phyloP scores from a whole-genome alignment of 2,888 invertebrate species.

The Capitulum mitella region DNA sequence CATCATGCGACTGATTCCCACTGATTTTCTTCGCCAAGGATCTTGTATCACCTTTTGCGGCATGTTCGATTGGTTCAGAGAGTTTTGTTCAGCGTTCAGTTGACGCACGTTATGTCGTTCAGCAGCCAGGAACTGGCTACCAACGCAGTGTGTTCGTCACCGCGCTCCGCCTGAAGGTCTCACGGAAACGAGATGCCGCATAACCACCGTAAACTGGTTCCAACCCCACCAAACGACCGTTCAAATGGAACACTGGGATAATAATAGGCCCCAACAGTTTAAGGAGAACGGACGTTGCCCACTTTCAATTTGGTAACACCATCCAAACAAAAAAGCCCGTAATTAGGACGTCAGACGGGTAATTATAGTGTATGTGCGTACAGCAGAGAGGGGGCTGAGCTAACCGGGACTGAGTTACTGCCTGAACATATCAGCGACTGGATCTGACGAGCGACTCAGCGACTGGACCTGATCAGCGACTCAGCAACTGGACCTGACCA shows the following conservation, averaged over 20 bases:
- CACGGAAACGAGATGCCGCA: background rate
- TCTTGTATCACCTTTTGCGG: no score
- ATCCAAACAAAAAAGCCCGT: slow-evolving; percentile 16
- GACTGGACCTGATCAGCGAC: no score
- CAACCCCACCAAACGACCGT: background rate
- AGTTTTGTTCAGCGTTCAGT: no score
- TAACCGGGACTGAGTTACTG: slow-evolving; percentile 2
- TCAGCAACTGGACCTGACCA: no score
- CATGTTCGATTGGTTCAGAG: no score
- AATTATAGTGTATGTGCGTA: background rate
- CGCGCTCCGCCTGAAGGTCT: background rate
- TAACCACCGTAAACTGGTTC: background rate
- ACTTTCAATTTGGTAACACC: slow-evolving; percentile 19
- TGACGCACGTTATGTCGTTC: no score
- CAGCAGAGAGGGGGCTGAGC: background rate
- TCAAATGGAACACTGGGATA: background rate
- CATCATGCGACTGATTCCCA: no score
- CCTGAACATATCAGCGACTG: background rate
- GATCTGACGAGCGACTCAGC: background rate
- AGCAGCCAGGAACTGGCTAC: background rate
- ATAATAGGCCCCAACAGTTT: slow-evolving; percentile 3
- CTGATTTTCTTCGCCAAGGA: no score
- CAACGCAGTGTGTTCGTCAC: no score
- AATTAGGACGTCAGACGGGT: background rate
- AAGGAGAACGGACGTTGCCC: slow-evolving; percentile 12